These are phyloP conservation scores for Poecilia latipinna DNA, from an alignment of 2,113 vertebrate genomes.

Conservation along the genomic window DNA sequence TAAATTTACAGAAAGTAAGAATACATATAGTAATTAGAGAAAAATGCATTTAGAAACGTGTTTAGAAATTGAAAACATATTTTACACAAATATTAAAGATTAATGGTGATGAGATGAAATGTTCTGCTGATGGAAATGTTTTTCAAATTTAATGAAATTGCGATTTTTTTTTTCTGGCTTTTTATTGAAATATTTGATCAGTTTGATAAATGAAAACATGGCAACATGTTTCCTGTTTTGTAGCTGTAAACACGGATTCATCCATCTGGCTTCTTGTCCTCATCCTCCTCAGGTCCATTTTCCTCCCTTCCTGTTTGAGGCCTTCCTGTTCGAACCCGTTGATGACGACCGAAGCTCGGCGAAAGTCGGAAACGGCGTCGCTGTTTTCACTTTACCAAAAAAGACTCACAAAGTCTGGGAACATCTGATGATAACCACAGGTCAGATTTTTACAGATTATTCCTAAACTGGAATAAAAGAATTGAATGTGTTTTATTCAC, in stretches of 20 bases:
- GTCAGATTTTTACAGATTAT: conserved; percentile 66
- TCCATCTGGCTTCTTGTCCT: not conserved
- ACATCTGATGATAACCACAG: conserved; percentile 72
- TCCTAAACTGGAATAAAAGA: not conserved
- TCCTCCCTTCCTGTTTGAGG: conserved; percentile 92
- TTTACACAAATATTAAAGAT: no score
- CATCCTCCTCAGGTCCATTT: conserved; percentile 83
- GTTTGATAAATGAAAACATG: not conserved
- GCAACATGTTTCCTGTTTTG: not conserved
- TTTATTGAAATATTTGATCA: not conserved
- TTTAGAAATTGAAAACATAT: no score
- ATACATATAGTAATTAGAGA: no score
- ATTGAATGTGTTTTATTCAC: no score
- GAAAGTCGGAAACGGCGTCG: conserved; percentile 84
- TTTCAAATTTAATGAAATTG: no score
- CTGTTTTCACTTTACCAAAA: conserved; percentile 88
- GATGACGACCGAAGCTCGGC: conserved; percentile 86
- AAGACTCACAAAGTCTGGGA: conserved; percentile 84
- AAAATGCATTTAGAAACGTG: no score
- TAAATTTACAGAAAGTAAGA: no score
- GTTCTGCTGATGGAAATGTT: no score
- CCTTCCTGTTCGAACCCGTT: conserved; percentile 84
- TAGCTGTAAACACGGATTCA: not conserved
- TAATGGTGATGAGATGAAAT: no score
- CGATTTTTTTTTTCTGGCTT: not conserved